A percentile compares a stretch with the other conserved stretches of the same genome.
phyloP scores from a whole-genome alignment of 2,888 invertebrate genomes.

The Hipparchia semele region DNA sequence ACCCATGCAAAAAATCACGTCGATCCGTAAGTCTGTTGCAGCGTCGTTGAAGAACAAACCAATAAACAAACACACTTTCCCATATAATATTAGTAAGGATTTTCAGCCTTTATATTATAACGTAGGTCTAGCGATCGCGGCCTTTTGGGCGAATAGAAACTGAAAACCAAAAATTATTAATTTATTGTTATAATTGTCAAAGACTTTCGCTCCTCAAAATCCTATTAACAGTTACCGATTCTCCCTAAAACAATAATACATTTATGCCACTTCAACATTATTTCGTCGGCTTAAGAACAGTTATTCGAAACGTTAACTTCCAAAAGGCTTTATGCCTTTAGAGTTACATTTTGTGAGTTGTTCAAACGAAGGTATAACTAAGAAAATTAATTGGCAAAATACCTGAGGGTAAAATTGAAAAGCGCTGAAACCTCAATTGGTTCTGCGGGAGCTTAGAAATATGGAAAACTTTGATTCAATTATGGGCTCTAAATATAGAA shows the following conservation, averaged over 20 bases:
- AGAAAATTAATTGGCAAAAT: slow-evolving; percentile 51
- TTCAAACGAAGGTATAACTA: slow-evolving; percentile 28
- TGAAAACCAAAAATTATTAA: background rate
- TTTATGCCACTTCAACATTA: slow-evolving; percentile 27
- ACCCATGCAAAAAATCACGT: too few species aligned
- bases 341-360: slow-evolving; percentile 28
- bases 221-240: slow-evolving; percentile 12
- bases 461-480: slow-evolving; percentile 24
- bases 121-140: too few species aligned
- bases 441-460: slow-evolving; percentile 15
- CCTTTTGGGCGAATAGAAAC: too few species aligned
- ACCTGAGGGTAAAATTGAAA: slow-evolving; percentile 41
- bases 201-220: slow-evolving; percentile 5
- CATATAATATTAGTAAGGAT: too few species aligned
- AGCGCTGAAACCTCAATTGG: slow-evolving; percentile 34
- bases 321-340: slow-evolving; percentile 31
- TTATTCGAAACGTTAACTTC: slow-evolving; percentile 36
- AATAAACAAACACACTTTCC: too few species aligned
- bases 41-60: too few species aligned
- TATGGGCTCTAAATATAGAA: slow-evolving; percentile 18
- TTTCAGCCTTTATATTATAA: too few species aligned
- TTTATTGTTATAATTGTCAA: background rate
- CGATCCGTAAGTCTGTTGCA: too few species aligned
- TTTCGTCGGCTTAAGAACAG: slow-evolving; percentile 18
- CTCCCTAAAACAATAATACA: slow-evolving; percentile 25